Conservation (phyloP, 30 jellyfish, hydroid and myxozoan species). For the Aurelia aurita region DNA sequence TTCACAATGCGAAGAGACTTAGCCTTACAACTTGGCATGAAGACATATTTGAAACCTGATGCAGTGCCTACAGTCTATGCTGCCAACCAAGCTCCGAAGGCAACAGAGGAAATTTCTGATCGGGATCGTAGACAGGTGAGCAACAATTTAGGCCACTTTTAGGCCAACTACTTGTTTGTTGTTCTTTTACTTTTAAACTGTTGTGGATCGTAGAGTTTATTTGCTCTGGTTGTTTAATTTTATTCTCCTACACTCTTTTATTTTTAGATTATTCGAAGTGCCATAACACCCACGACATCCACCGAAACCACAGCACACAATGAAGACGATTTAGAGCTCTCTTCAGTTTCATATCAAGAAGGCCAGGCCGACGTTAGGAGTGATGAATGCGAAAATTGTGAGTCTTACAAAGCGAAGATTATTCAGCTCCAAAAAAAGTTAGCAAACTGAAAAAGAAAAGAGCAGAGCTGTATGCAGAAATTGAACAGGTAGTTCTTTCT, state of each 20-base stretch:
- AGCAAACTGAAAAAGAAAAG: slow-evolving; percentile 18
- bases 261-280: slow-evolving; percentile 39
- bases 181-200: background rate
- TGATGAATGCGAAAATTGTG: slow-evolving; percentile 18
- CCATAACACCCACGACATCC: background rate
- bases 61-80: slow-evolving; percentile 38
- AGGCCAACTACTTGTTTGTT: background rate
- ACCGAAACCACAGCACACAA: slow-evolving; percentile 7
- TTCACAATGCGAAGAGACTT: slow-evolving; percentile 29
- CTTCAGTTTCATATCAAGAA: slow-evolving; percentile 2
- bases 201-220: background rate
- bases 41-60: slow-evolving; percentile 6
- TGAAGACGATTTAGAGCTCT: background rate
- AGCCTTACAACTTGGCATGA: slow-evolving; percentile 37
- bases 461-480: slow-evolving; percentile 27
- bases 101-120: slow-evolving; percentile 4
- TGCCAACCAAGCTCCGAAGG: slow-evolving; percentile 10
- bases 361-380: background rate
- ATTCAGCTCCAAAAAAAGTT: slow-evolving; percentile 9
- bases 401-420: slow-evolving; percentile 2
- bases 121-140: slow-evolving; percentile 23
- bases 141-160: background rate
- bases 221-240: background rate
- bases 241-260: background rate
- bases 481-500: slow-evolving; percentile 31